Conservation (phyloP, 2,113 vertebrate species). For the Dipodomys merriami region DNA sequence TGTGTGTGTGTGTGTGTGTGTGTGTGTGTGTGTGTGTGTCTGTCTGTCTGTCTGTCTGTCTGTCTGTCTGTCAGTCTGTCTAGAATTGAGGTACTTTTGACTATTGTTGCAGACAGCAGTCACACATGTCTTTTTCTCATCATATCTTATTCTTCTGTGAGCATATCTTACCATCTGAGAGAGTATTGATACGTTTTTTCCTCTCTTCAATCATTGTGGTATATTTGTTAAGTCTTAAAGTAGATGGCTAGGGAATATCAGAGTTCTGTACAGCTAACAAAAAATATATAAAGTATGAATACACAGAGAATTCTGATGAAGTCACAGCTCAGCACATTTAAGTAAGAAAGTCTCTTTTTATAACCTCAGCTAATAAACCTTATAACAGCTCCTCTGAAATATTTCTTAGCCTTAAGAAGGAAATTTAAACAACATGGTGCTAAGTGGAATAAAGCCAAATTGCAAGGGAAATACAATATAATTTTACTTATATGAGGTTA, state of each 20-base stretch:
- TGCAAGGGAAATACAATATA: background rate
- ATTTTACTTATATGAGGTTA: background rate
- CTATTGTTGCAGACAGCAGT: background rate
- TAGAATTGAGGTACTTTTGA: background rate
- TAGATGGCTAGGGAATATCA: background rate
- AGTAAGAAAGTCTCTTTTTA: conserved; percentile 11
- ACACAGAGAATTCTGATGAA: background rate
- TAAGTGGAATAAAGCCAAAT: background rate
- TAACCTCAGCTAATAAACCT: conserved; percentile 17
- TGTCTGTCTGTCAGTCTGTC: background rate
- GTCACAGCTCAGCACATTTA: background rate
- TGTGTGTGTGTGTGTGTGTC: too few relatives aligned
- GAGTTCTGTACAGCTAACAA: background rate
- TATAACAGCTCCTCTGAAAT: conserved; percentile 33
- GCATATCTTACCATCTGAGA: background rate
- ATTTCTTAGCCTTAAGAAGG: conserved; percentile 32
- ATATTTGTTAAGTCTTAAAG: conserved; percentile 9
- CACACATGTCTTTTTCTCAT: background rate
- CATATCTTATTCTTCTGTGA: background rate
- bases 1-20: too few relatives aligned
- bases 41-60: background rate
- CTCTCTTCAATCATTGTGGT: background rate
- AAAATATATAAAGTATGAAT: background rate
- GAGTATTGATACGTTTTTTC: background rate
- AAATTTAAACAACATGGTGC: background rate